These are phyloP conservation scores for Podiceps cristatus DNA, from an alignment of 2,113 vertebrate genomes.

Conservation along the genomic window DNA sequence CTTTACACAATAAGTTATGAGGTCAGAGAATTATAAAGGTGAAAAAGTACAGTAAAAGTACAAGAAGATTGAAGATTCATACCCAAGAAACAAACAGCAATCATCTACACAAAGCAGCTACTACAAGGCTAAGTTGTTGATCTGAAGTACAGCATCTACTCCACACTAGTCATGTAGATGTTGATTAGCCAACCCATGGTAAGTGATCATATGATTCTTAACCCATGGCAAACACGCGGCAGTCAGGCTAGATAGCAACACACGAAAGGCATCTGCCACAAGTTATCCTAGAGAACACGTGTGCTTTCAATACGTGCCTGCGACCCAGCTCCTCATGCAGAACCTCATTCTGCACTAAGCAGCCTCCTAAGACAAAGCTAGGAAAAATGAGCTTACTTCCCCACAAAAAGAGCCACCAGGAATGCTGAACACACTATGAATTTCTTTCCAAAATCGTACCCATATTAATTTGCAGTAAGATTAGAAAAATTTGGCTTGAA, in stretches of 20 bases:
- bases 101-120: background rate
- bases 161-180: background rate
- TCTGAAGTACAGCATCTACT: background rate
- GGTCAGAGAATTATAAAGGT: background rate
- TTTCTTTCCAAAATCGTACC: background rate
- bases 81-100: background rate
- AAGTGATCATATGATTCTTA: background rate
- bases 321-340: background rate
- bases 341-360: background rate
- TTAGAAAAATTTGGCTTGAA: background rate
- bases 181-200: background rate
- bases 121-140: background rate
- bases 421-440: background rate
- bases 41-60: background rate
- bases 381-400: background rate
- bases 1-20: background rate
- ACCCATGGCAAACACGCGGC: background rate
- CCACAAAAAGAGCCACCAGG: background rate
- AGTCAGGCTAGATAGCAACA: background rate
- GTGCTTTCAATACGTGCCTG: background rate
- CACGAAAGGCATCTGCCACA: background rate
- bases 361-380: background rate
- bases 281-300: rapidly evolving
- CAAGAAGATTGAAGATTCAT: background rate
- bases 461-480: background rate